Percentiles rank a stretch among this genome's conserved stretches.
These are phyloP conservation scores for Pristionchus fissidentatus DNA, from an alignment of 2,888 invertebrate genomes.

Conservation along the genomic window DNA sequence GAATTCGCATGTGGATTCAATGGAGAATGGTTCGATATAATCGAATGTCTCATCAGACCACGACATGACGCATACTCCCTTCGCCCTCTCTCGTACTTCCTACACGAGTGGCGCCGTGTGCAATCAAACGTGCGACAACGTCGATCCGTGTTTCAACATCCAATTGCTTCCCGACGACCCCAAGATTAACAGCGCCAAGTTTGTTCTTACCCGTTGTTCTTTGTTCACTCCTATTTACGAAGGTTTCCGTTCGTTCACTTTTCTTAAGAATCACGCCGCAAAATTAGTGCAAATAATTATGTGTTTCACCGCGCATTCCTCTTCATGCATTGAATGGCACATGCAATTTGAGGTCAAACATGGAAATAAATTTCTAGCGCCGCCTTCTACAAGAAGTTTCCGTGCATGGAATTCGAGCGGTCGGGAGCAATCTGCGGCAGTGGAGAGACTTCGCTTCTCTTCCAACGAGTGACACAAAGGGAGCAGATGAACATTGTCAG, in stretches of 20 bases:
- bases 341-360: too few relatives aligned
- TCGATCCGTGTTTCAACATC: constrained; percentile 97
- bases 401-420: constrained; percentile 93
- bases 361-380: neutral
- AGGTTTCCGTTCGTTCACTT: too few relatives aligned
- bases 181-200: constrained; percentile 79
- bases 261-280: too few relatives aligned
- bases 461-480: constrained; percentile 87
- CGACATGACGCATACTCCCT: constrained; percentile 93
- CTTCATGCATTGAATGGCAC: constrained; percentile 43
- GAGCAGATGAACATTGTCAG: constrained; percentile 83
- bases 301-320: neutral
- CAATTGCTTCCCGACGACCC: constrained; percentile 91
- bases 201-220: neutral
- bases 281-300: neutral
- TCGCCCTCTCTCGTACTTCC: constrained; percentile 82
- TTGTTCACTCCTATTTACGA: neutral
- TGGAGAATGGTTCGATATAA: neutral
- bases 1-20: neutral
- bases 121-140: constrained; percentile 86
- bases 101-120: constrained; percentile 73
- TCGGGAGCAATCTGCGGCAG: constrained; percentile 97
- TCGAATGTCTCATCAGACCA: constrained; percentile 83
- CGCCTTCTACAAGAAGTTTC: constrained; percentile 79
- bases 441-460: constrained; percentile 92